phyloP scores from a whole-genome alignment of 92 coral and sea anemone species.

The Meandrina meandrites region DNA sequence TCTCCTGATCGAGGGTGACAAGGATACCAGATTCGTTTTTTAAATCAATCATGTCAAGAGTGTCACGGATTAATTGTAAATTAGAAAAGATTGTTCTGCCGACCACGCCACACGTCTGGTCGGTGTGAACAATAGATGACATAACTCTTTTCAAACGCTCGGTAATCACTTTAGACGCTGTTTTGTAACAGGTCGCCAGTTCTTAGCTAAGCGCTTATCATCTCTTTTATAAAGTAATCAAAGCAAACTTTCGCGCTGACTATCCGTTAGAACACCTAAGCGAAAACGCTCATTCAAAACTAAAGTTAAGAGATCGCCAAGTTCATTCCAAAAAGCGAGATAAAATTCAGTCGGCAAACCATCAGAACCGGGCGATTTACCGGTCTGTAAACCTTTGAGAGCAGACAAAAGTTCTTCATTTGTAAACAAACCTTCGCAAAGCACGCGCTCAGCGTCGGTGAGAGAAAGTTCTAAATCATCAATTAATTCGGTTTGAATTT shows the following conservation, averaged over 20 bases:
- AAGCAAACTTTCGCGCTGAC: not conserved
- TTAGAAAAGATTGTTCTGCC: constrained; percentile 25
- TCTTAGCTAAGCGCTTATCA: not conserved
- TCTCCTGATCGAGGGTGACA: constrained; percentile 27
- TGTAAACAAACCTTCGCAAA: not conserved
- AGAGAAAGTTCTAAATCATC: constrained; percentile 8
- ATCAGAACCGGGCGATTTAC: constrained; percentile 28
- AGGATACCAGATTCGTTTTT: constrained; percentile 25
- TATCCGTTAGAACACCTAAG: not conserved
- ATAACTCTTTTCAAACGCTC: not conserved
- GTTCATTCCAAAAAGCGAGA: not conserved
- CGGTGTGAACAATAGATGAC: not conserved
- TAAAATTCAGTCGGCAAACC: constrained; percentile 16
- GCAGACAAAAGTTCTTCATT: not conserved
- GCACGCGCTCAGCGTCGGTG: not conserved
- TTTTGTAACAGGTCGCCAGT: constrained; percentile 13
- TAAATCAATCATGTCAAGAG: not conserved
- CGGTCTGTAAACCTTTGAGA: not conserved
- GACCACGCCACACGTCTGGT: constrained; percentile 33
- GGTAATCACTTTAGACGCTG: constrained; percentile 9
- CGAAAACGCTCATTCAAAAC: not conserved
- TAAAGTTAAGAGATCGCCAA: not conserved
- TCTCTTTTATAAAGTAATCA: not conserved
- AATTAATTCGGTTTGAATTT: not conserved
- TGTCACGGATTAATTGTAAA: constrained; percentile 2